These are phyloP conservation scores for Spilogale gracilis DNA, from an alignment of 2,113 vertebrate species.

Conservation along the genomic window DNA sequence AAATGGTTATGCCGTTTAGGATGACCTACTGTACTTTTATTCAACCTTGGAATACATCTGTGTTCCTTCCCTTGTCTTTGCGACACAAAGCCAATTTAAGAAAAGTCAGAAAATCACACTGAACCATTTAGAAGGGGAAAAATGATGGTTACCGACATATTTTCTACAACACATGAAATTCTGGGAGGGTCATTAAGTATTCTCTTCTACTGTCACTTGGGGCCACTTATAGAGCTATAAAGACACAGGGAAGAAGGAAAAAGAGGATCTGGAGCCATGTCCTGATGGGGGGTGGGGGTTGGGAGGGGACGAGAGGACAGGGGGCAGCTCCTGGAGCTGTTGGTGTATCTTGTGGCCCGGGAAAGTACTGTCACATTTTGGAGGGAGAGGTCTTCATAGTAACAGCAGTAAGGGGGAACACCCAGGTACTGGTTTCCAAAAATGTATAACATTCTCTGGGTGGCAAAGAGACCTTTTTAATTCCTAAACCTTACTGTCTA, in stretches of 20 bases:
- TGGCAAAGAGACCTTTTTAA: not conserved
- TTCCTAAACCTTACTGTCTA: not conserved
- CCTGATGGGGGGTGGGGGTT: not conserved
- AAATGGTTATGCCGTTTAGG: constrained; percentile 53
- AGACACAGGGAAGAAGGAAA: not conserved
- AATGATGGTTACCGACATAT: constrained; percentile 51
- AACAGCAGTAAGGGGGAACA: not conserved
- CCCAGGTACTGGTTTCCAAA: not conserved
- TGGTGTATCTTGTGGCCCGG: not conserved
- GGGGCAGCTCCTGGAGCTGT: not conserved
- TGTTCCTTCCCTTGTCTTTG: constrained; percentile 58
- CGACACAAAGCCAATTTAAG: not conserved
- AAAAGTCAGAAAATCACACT: not conserved
- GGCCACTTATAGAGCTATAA: not conserved
- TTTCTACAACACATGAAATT: constrained; percentile 78
- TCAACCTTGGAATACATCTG: constrained; percentile 67
- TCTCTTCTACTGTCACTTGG: constrained; percentile 73
- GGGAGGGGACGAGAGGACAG: not conserved
- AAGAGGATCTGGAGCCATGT: not conserved
- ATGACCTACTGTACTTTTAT: constrained; percentile 45
- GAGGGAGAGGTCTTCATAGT: not conserved
- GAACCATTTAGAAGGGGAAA: constrained; percentile 8
- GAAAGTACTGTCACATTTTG: not conserved
- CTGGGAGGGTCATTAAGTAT: constrained; percentile 75
- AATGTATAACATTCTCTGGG: not conserved